These are phyloP conservation scores for Ylistrum balloti DNA, from an alignment of 1,140 invertebrate genomes.

Conservation along the genomic window DNA sequence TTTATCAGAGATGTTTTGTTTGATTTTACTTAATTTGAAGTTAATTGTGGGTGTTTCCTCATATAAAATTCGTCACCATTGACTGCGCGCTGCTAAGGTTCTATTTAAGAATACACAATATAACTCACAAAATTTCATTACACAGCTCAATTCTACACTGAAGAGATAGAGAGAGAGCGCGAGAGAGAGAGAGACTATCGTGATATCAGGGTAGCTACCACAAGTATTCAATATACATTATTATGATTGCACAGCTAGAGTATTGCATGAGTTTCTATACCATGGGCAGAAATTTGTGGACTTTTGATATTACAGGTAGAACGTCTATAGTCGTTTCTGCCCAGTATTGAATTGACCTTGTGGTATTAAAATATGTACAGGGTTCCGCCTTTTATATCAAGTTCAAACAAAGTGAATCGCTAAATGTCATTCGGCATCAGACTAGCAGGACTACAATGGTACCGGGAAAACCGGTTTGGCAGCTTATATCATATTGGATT, in stretches of 20 bases:
- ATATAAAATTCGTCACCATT: too few relatives aligned
- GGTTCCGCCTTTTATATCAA: not conserved
- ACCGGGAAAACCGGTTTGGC: not conserved
- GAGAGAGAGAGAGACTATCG: too few relatives aligned
- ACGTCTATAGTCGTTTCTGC: not conserved
- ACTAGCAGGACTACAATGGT: not conserved
- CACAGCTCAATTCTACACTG: too few relatives aligned
- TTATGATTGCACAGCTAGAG: not conserved
- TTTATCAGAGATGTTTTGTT: too few relatives aligned
- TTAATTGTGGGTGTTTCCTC: too few relatives aligned
- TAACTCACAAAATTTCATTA: too few relatives aligned
- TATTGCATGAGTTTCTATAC: not conserved
- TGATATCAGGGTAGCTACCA: not conserved
- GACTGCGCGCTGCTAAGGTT: too few relatives aligned
- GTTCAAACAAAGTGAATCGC: not conserved
- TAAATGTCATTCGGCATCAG: not conserved
- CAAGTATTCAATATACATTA: not conserved
- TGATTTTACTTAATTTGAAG: too few relatives aligned
- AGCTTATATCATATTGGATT: constrained; percentile 1
- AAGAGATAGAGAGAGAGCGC: too few relatives aligned
- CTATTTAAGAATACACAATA: too few relatives aligned
- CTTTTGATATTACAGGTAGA: not conserved
- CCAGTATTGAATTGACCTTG: not conserved
- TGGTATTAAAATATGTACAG: not conserved
- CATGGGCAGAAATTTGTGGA: not conserved